Evolutionary conservation across 2,797 vertebrate species (phyloP).

Genomic region (Enteromius fasciolatus): DNA sequence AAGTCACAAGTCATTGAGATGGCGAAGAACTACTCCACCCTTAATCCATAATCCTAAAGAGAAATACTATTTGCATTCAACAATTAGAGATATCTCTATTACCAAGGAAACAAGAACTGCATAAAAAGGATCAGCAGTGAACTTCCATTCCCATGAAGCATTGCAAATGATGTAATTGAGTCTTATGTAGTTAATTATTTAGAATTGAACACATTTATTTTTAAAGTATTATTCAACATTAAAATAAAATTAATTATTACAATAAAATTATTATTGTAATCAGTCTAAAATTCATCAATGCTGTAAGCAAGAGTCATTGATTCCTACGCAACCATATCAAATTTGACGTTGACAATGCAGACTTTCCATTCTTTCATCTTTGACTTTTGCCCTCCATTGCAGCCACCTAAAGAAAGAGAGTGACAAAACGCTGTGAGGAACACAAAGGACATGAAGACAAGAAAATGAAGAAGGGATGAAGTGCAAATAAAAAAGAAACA

Average conservation of each 20-base stretch:
- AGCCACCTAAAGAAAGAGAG: constrained; percentile 99
- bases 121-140: neutral
- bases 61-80: neutral
- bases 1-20: neutral
- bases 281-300: neutral
- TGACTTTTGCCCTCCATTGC: constrained; percentile 58
- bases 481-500: constrained; percentile 57
- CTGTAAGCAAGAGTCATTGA: neutral
- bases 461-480: constrained; percentile 57
- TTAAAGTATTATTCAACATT: neutral
- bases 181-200: neutral
- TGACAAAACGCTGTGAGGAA: constrained; percentile 93
- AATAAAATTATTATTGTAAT: neutral
- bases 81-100: neutral
- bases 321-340: neutral
- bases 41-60: constrained; percentile 9
- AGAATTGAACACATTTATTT: neutral
- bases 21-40: neutral
- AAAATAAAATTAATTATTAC: too few relatives aligned
- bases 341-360: neutral
- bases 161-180: neutral
- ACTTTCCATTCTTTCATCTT: neutral
- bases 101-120: neutral
- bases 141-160: neutral
- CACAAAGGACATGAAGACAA: constrained; percentile 46